These are phyloP conservation scores for Rhipidura dahli DNA, from an alignment of 2,113 vertebrate species.

Conservation along the genomic window DNA sequence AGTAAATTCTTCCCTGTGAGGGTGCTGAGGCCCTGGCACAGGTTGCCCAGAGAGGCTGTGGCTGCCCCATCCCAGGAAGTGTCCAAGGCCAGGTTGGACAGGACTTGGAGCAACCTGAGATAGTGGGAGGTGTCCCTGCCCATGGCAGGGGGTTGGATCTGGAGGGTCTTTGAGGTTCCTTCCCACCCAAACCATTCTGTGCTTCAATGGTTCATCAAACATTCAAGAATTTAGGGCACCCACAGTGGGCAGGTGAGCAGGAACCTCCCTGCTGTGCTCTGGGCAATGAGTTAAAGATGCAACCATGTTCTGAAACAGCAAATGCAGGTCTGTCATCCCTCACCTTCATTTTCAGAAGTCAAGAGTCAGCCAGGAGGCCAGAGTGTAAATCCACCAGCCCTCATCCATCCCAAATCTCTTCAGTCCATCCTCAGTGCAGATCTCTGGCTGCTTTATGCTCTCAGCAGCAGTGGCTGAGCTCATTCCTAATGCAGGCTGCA, in stretches of 20 bases:
- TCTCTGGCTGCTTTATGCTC: neutral
- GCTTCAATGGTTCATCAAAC: neutral
- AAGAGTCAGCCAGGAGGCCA: neutral
- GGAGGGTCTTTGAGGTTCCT: neutral
- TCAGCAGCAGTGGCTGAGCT: neutral
- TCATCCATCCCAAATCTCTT: neutral
- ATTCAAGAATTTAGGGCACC: neutral
- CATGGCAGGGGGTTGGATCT: too few species aligned
- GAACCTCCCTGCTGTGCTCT: neutral
- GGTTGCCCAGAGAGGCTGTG: neutral
- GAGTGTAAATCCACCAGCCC: neutral
- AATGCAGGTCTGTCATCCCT: neutral
- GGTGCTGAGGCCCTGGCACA: neutral
- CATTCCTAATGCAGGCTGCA: neutral
- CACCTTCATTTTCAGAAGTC: neutral
- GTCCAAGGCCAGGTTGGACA: accelerated
- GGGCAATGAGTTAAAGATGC: neutral
- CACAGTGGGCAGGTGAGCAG: neutral
- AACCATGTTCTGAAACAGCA: neutral
- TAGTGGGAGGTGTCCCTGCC: neutral
- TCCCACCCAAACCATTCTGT: neutral
- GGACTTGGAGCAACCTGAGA: neutral
- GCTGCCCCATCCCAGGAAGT: neutral
- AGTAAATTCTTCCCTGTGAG: neutral
- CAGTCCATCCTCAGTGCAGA: neutral